Conservation (phyloP, 2,113 vertebrate species). For the Calyptommatus sinebrachiatus region DNA sequence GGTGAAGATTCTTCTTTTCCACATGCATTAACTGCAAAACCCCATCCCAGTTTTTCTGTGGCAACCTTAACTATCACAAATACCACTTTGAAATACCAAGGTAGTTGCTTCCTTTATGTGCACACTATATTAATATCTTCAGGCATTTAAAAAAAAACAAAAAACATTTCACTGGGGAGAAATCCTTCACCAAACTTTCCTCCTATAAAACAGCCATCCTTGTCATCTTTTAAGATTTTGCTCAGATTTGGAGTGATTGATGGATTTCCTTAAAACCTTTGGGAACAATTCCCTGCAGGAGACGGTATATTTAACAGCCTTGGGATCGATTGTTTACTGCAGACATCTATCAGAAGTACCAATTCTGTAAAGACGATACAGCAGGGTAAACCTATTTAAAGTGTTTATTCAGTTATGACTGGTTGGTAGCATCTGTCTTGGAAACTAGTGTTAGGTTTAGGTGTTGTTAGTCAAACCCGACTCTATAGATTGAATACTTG, state of each 20-base stretch:
- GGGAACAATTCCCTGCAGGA: background rate
- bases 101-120: background rate
- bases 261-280: background rate
- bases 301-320: background rate
- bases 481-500: too few relatives aligned
- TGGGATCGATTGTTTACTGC: background rate
- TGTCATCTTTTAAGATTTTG: background rate
- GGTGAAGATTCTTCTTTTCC: too few relatives aligned
- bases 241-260: background rate
- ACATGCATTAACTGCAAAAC: too few relatives aligned
- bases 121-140: background rate
- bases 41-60: too few relatives aligned
- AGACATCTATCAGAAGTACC: background rate
- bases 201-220: background rate
- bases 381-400: too few relatives aligned
- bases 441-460: too few relatives aligned
- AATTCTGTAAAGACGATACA: background rate
- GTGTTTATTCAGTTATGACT: too few relatives aligned
- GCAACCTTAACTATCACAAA: too few relatives aligned
- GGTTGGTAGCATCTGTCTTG: too few relatives aligned
- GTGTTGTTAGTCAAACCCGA: too few relatives aligned
- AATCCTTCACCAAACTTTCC: background rate
- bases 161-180: background rate
- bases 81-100: background rate
- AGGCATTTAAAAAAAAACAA: conserved; percentile 5